Evolutionary conservation across 2,113 vertebrate genomes (phyloP), one percentile per base, ranked within the genome.

Genomic region (Tretioscincus oriximinensis): DNA sequence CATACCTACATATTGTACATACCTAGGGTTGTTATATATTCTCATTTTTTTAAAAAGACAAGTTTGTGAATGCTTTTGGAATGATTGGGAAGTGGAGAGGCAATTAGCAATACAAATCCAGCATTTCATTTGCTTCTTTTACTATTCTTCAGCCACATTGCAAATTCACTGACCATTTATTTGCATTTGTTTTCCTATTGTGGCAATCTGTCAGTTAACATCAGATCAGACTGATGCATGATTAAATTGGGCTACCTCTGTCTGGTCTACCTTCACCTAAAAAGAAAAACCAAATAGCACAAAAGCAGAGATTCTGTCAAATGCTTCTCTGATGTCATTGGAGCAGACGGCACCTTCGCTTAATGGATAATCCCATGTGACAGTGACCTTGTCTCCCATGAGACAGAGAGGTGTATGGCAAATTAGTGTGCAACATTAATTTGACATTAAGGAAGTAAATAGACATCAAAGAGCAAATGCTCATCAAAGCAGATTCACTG

Each of bases 261-360:
- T 70, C 49, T 71, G 14, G 80, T 29, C 31, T 21, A 20, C 60
- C 21, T 24, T 54, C 21, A 10, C 35, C 41, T 65, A 24, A 26
- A 76, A 65, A 65, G 9, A 76, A 65, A 65, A 16, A 21, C 41
- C 20, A n/a, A 14, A 58, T 18, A 18, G 54, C 64, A 66, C 14
- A 29, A 29, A 70, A 29, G 28, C 22, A 26, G 9, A 54, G 28
- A 45, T 70, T 21, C 54, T 69, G 49, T 64, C 54, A 69, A 47
- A 69, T 84, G 64, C 63, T 4, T 58, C 28, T 0, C 0, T 29
- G 14, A 28, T 75, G 65, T 68, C n/a, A 75, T 66, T 81, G 89
- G 89, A 87, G 66, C 47, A 86, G 88, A 63, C 49, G 81, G 26
- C 20, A 67, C 20, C 58, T 26, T 91, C 90, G 71, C 11, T 73